Evolutionary conservation across 1,140 invertebrate species (phyloP).

Genomic region (Caenorhabditis brenneri): DNA sequence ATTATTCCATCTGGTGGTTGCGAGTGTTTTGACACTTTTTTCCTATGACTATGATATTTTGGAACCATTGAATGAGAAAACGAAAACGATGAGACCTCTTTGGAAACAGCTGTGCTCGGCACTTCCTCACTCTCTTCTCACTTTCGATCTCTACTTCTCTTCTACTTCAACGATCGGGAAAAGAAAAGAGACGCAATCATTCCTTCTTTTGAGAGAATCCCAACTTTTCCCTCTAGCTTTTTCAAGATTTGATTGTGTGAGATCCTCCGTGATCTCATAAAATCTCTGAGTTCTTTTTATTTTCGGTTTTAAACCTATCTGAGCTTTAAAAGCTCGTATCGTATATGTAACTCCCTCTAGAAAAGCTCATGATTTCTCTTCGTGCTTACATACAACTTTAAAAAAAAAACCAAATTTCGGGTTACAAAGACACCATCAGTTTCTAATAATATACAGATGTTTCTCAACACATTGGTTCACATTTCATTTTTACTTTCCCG

Average conservation of each 20-base stretch:
- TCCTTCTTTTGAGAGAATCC: not conserved
- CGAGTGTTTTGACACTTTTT: not conserved
- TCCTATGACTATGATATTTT: not conserved
- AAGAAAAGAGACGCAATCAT: constrained; percentile 24
- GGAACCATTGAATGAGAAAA: not conserved
- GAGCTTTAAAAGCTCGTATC: too few species aligned
- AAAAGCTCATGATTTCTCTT: too few species aligned
- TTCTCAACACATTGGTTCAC: not conserved
- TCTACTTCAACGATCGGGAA: not conserved
- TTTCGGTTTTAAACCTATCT: too few species aligned
- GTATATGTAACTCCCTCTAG: too few species aligned
- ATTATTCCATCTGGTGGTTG: not conserved
- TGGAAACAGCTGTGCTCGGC: constrained; percentile 15
- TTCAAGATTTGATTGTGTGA: not conserved
- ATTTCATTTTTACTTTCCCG: not conserved
- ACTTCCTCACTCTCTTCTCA: not conserved
- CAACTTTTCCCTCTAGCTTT: not conserved
- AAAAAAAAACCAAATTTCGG: not conserved
- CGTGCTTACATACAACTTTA: too few species aligned
- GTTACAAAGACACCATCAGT: not conserved
- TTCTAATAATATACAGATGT: not conserved
- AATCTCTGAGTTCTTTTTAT: not conserved
- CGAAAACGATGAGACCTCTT: constrained; percentile 27
- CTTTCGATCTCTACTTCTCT: not conserved
- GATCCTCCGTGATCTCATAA: too few species aligned